Conservation (phyloP, 2,797 vertebrate species). For the Coranthus polyacanthus region DNA sequence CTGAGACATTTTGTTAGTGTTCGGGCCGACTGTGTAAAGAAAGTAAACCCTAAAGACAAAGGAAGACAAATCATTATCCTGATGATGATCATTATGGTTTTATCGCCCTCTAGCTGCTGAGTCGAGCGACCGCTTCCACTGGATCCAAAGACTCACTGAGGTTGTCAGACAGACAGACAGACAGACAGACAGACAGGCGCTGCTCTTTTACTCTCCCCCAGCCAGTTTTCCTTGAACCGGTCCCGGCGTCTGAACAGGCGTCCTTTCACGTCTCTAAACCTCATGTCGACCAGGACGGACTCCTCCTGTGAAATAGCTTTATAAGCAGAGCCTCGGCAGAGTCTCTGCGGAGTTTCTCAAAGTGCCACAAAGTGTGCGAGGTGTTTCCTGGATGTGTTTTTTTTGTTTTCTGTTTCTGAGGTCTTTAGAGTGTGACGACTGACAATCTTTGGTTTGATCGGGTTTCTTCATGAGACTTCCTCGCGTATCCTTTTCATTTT, state of each 20-base stretch:
- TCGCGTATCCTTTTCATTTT: conserved; percentile 70
- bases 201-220: conserved; percentile 29
- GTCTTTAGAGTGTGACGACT: conserved; percentile 75
- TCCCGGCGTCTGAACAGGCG: conserved; percentile 17
- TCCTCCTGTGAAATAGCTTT: conserved; percentile 73
- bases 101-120: too few species aligned
- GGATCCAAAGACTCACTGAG: not conserved
- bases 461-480: conserved; percentile 66
- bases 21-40: too few species aligned
- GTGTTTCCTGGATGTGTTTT: conserved; percentile 60
- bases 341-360: too few species aligned
- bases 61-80: too few species aligned
- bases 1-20: too few species aligned
- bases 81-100: too few species aligned
- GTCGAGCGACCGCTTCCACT: too few species aligned
- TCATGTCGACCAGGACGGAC: conserved; percentile 54
- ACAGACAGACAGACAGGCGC: conserved; percentile 4
- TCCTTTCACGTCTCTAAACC: conserved; percentile 24
- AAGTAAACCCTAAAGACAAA: too few species aligned
- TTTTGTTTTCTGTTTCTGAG: conserved; percentile 48
- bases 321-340: conserved; percentile 46
- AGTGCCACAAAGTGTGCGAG: conserved; percentile 59
- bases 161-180: not conserved
- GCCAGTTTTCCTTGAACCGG: conserved; percentile 7
- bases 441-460: conserved; percentile 83